Conservation (phyloP, 1,140 invertebrate species). For the Amphibalanus amphitrite region DNA sequence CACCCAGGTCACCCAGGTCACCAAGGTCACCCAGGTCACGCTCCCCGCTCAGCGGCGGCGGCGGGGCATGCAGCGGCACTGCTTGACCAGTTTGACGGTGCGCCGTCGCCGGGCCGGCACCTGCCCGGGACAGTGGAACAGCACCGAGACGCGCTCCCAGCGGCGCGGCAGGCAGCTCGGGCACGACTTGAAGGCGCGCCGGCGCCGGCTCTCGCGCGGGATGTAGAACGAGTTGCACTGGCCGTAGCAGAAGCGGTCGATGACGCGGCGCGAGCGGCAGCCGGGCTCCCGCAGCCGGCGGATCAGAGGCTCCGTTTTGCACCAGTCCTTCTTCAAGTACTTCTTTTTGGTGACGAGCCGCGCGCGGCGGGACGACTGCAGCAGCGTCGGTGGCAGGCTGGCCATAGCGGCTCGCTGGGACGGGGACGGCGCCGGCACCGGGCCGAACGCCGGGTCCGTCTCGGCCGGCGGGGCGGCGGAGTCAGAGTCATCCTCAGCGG, state of each 20-base stretch:
- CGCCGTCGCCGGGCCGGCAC: neutral
- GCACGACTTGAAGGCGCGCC: neutral
- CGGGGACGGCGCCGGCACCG: too few relatives aligned
- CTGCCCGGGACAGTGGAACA: neutral
- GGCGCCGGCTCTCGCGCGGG: slow-evolving; percentile 25
- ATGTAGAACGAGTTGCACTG: slow-evolving; percentile 59
- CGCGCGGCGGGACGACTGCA: neutral
- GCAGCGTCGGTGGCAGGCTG: neutral
- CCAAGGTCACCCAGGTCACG: too few relatives aligned
- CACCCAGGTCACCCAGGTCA: too few relatives aligned
- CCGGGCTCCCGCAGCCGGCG: slow-evolving; percentile 37
- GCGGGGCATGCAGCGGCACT: neutral
- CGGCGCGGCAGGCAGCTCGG: neutral
- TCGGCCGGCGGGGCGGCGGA: neutral
- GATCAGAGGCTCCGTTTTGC: neutral
- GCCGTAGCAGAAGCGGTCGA: slow-evolving; percentile 52
- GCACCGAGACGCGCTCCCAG: neutral
- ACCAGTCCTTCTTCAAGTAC: neutral
- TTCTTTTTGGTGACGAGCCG: neutral
- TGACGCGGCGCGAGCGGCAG: slow-evolving; percentile 39
- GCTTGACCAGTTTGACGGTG: neutral
- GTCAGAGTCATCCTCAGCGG: neutral
- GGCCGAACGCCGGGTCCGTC: too few relatives aligned
- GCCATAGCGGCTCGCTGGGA: neutral
- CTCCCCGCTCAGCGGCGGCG: neutral